A percentile compares a stretch with the other conserved stretches of the same genome.
Conservation (phyloP, 2,888 invertebrate species). For the Oegoconia quadripuncta region DNA sequence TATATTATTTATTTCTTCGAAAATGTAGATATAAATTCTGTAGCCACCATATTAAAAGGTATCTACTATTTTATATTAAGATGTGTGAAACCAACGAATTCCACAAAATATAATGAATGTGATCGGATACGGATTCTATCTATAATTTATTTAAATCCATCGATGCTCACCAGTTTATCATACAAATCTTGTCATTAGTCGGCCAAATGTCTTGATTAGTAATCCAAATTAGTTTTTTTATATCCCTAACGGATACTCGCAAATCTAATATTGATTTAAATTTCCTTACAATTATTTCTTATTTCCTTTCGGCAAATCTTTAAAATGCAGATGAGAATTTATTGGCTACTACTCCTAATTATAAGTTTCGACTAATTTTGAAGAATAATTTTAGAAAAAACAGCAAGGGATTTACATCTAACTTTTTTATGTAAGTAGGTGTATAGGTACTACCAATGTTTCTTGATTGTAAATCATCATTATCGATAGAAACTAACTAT, state of each 20-base stretch:
- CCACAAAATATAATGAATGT: slow-evolving; percentile 2
- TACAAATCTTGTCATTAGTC: slow-evolving; percentile 40
- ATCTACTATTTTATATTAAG: background rate
- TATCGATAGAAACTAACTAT: too few species aligned
- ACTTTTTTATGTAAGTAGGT: background rate
- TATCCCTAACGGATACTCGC: slow-evolving; percentile 21
- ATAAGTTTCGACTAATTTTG: too few species aligned
- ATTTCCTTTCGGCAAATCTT: slow-evolving; percentile 10
- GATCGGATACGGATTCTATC: slow-evolving; percentile 17
- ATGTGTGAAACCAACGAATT: slow-evolving; percentile 16
- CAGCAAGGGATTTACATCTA: too few species aligned
- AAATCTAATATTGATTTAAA: slow-evolving; percentile 34
- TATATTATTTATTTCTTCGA: too few species aligned
- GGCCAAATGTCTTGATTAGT: slow-evolving; percentile 38
- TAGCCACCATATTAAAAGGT: too few species aligned
- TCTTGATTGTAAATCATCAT: too few species aligned
- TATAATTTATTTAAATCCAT: slow-evolving; percentile 21
- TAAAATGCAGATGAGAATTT: slow-evolving; percentile 3
- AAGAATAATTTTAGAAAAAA: too few species aligned
- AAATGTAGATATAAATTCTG: too few species aligned
- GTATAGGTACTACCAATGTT: background rate
- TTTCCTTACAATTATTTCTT: slow-evolving; percentile 21
- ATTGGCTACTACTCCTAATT: too few species aligned
- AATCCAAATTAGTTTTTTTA: slow-evolving; percentile 31
- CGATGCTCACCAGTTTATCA: slow-evolving; percentile 34